Percentiles rank a stretch among this genome's conserved stretches.
Conservation (phyloP, 1,140 invertebrate species). For the Drepana arcuata region DNA sequence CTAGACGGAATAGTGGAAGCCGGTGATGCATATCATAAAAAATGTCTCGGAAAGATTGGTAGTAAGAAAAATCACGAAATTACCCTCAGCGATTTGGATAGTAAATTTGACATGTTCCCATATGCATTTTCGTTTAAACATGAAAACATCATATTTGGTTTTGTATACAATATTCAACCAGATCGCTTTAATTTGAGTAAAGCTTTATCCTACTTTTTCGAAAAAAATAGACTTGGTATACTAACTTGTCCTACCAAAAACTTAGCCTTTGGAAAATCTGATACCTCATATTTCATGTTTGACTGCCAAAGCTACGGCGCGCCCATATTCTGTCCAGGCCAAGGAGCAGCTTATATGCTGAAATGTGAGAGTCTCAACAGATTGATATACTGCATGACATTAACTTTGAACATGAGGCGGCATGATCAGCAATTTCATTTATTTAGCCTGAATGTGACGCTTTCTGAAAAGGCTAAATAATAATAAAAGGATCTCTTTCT, state of each 20-base stretch:
- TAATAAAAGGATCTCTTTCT: too few species aligned
- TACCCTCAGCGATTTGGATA: slow-evolving; percentile 67
- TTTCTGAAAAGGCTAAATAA: slow-evolving; percentile 48
- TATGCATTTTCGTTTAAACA: slow-evolving; percentile 72
- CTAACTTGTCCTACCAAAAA: slow-evolving; percentile 69
- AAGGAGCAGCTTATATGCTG: slow-evolving; percentile 73
- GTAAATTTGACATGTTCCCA: slow-evolving; percentile 72
- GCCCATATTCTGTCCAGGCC: slow-evolving; percentile 72
- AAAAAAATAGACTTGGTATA: slow-evolving; percentile 67
- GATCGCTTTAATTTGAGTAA: slow-evolving; percentile 75
- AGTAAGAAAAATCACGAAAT: slow-evolving; percentile 47
- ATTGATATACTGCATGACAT: slow-evolving; percentile 73
- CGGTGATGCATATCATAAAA: slow-evolving; percentile 71
- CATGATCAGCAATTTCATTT: slow-evolving; percentile 58
- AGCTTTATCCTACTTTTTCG: slow-evolving; percentile 74
- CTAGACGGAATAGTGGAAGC: slow-evolving; percentile 74
- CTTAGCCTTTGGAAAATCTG: slow-evolving; percentile 72
- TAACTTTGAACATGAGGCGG: slow-evolving; percentile 67
- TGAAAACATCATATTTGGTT: slow-evolving; percentile 73
- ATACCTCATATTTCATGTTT: slow-evolving; percentile 75
- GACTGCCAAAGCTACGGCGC: slow-evolving; percentile 74
- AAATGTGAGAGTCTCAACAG: slow-evolving; percentile 74
- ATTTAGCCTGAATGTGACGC: slow-evolving; percentile 29
- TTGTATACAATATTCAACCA: slow-evolving; percentile 70
- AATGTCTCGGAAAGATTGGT: slow-evolving; percentile 53